Conservation (phyloP, 1,140 invertebrate genomes). For the Cryptotermes secundus region DNA sequence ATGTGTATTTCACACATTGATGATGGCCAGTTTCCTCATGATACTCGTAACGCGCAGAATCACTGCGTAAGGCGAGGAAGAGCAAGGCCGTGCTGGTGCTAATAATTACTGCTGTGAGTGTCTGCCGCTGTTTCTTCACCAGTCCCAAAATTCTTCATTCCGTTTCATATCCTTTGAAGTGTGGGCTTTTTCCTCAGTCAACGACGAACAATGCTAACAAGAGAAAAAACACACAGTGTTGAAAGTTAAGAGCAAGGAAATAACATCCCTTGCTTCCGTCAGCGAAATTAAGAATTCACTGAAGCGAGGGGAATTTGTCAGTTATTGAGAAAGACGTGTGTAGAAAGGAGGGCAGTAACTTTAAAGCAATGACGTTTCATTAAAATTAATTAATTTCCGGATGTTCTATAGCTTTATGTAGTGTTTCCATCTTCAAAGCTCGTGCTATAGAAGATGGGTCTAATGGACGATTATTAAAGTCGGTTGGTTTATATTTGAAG, state of each 20-base stretch:
- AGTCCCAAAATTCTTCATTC: background rate
- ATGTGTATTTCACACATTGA: no score
- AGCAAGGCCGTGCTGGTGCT: no score
- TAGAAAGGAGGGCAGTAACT: background rate
- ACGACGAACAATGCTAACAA: background rate
- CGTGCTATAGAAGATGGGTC: background rate
- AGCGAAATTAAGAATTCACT: conserved; percentile 7
- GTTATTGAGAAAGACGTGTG: background rate
- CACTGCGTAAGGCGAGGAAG: no score
- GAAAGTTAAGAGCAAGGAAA: background rate
- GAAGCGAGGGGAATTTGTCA: background rate
- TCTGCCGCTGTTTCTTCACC: background rate
- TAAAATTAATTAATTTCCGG: conserved; percentile 12
- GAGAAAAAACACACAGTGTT: background rate
- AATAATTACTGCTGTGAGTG: no score
- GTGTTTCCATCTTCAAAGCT: background rate
- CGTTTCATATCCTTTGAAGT: background rate
- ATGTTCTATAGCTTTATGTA: background rate
- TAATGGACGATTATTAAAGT: background rate
- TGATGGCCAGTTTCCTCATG: no score
- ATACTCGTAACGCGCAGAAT: no score
- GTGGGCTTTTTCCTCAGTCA: background rate
- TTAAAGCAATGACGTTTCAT: background rate
- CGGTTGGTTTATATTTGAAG: no score
- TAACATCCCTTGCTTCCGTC: background rate